These are phyloP conservation scores for Drosophila nigromelanica DNA, from an alignment of 1,140 invertebrate genomes.

Conservation along the genomic window DNA sequence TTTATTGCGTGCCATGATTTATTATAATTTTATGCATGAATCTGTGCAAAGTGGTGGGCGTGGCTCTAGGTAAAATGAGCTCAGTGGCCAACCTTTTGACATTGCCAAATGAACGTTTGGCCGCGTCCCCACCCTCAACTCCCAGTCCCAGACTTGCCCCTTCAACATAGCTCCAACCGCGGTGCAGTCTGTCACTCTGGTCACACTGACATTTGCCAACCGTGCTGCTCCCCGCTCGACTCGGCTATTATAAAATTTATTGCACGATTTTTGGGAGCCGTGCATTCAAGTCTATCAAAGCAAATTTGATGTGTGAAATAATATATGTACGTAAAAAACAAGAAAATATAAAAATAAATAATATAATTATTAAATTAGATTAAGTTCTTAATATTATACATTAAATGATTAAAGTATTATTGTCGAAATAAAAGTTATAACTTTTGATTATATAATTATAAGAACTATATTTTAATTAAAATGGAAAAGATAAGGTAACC, in stretches of 20 bases:
- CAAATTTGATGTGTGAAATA: neutral
- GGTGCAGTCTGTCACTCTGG: neutral
- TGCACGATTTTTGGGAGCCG: neutral
- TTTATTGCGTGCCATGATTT: constrained; percentile 78
- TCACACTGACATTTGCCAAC: neutral
- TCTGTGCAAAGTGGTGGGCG: constrained; percentile 65
- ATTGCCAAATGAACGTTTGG: constrained; percentile 28
- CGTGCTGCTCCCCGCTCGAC: no score
- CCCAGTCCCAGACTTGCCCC: neutral
- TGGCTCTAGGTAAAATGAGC: constrained; percentile 67
- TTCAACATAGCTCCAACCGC: neutral
- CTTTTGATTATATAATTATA: no score
- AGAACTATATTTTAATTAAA: no score
- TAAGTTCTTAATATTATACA: no score
- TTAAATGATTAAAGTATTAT: no score
- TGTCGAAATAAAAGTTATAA: no score
- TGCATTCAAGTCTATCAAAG: no score
- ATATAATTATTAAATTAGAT: no score
- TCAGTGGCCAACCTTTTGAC: constrained; percentile 48
- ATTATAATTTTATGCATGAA: constrained; percentile 82
- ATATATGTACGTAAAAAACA: no score
- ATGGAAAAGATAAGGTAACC: no score
- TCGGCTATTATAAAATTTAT: neutral
- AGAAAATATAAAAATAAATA: no score
- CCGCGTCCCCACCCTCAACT: neutral